These are phyloP conservation scores for Thamnaconus septentrionalis DNA, from an alignment of 2,113 vertebrate genomes.

Conservation along the genomic window DNA sequence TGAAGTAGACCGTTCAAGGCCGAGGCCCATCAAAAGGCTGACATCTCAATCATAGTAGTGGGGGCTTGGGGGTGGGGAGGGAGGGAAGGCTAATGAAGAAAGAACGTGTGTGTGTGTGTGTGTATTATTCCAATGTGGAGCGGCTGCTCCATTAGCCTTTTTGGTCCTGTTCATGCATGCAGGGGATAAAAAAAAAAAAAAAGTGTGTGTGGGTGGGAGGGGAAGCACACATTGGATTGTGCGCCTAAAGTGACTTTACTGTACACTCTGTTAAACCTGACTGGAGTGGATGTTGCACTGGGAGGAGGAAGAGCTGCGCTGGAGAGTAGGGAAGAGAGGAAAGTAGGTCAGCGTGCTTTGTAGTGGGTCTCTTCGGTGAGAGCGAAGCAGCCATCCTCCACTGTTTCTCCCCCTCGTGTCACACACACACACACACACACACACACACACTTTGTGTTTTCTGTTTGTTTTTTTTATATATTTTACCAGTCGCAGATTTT, in stretches of 20 bases:
- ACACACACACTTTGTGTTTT: too few species aligned
- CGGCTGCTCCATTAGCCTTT: slow-evolving; percentile 34
- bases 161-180: slow-evolving; percentile 46
- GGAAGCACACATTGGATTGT: slow-evolving; percentile 22
- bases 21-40: slow-evolving; percentile 36
- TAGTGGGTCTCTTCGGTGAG: slow-evolving; percentile 59
- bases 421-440: not conserved
- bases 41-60: slow-evolving; percentile 28
- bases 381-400: slow-evolving; percentile 46
- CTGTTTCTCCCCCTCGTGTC: slow-evolving; percentile 25
- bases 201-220: slow-evolving; percentile 1
- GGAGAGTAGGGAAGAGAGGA: slow-evolving; percentile 42
- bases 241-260: slow-evolving; percentile 69
- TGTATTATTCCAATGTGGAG: slow-evolving; percentile 18
- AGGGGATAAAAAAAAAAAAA: slow-evolving; percentile 7
- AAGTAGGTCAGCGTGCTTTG: slow-evolving; percentile 76
- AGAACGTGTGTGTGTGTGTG: slow-evolving; percentile 1
- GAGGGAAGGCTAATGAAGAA: slow-evolving; percentile 15
- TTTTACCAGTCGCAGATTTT: not conserved
- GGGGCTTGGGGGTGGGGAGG: slow-evolving; percentile 30
- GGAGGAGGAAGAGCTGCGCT: slow-evolving; percentile 55
- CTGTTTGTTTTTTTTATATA: too few species aligned
- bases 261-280: slow-evolving; percentile 69
- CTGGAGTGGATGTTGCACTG: slow-evolving; percentile 57
- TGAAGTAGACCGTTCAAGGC: slow-evolving; percentile 30